Percentiles rank a stretch among this genome's conserved stretches.
phyloP scores from a whole-genome alignment of 1,140 invertebrate genomes.

The Adoxophyes honmai region DNA sequence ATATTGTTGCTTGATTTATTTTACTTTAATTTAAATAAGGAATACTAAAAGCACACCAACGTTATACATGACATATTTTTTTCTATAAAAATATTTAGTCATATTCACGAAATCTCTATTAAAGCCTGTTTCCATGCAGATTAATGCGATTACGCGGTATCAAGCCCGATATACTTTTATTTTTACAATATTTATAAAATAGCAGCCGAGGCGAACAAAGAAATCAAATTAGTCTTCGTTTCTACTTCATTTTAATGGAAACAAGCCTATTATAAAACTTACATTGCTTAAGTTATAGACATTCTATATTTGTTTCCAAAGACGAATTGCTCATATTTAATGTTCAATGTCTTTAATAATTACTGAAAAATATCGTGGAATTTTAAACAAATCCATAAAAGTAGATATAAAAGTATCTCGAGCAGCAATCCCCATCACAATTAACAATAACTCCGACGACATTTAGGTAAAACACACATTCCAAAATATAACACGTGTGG shows the following conservation, averaged over 20 bases:
- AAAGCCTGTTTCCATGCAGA: constrained; percentile 14
- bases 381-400: constrained; percentile 21
- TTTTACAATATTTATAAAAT: constrained; percentile 14
- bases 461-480: constrained; percentile 6
- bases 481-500: constrained; percentile 6
- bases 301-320: too few relatives aligned
- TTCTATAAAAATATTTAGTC: constrained; percentile 21
- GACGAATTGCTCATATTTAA: too few relatives aligned
- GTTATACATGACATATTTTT: constrained; percentile 18
- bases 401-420: not conserved
- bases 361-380: constrained; percentile 17
- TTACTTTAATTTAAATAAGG: not conserved
- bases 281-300: too few relatives aligned
- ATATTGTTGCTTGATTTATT: too few relatives aligned
- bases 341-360: not conserved
- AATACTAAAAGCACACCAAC: constrained; percentile 6
- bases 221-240: too few relatives aligned
- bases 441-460: not conserved
- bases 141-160: not conserved
- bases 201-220: too few relatives aligned
- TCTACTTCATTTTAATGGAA: too few relatives aligned
- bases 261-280: too few relatives aligned
- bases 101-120: constrained; percentile 16
- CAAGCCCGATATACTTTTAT: constrained; percentile 11
- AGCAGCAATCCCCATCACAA: not conserved